Evolutionary conservation across 2,113 vertebrate species (phyloP), one percentile per base, ranked within the genome.

Genomic region (Peromyscus californicus): DNA sequence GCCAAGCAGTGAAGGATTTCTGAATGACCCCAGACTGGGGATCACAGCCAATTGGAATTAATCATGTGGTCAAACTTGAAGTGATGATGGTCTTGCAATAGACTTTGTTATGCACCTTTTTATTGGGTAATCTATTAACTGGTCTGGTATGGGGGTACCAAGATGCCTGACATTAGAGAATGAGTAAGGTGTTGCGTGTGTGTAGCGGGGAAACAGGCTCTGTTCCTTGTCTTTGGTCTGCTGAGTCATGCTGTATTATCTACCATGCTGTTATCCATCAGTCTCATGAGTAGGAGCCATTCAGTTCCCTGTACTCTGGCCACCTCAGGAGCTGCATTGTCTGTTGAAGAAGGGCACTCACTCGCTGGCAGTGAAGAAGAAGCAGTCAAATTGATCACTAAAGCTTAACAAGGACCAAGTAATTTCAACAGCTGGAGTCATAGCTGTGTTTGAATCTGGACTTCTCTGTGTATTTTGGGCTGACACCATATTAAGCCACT

Each of bases 91-190:
- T 83, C 75, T 97, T 93, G 82, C 85, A 97, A 91, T 97, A 97
- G 95, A 98, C 96, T 97, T 97, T 97, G 96, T 88, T 97, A 96
- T 4, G 1, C 78, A 90, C 95, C 42, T 4, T 82, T 97, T 98
- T 97, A 97, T 97, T 95, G 95, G 93, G 93, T 98, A 87, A 97
- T 87, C 95, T 97, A 98, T 97, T 98, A 98, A 98, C 96, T 96
- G 79, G 90, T 75, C 83, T 59, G 70, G 45, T 83, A 45, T 19
- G 63, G 69, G 90, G 63, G 89, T 93, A 91, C 93, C 79, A 89
- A 97, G 78, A 95, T 87, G 11, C 94, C 94, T 97, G 96, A 92
- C 97, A 96, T 97, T 69, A 96, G 82, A 91, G 86, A 93, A 85
- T 97, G 83, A 95, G 95, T 96, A 94, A 97, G 95, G 78, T 95